Base-by-base conservation (phyloP, 1,140 invertebrate genomes). In the Micrasema minimum region DNA sequence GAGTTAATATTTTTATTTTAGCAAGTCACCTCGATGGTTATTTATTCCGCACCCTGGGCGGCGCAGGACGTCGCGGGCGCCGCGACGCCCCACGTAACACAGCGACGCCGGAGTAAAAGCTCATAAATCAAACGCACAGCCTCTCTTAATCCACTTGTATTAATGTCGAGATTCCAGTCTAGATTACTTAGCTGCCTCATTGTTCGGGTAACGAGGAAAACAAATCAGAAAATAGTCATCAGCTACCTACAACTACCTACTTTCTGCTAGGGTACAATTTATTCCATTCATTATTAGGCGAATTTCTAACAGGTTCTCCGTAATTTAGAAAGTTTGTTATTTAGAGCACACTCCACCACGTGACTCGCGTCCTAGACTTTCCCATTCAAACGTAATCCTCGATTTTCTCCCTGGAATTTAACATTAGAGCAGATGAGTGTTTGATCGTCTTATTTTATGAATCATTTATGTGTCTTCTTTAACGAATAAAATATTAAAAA, bases 111-210 rank as follows among this genome's bases (percentile, higher is more conserved):
- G 10, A 45, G 66, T 53, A 61, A 51, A 67, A 55, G 11, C 35
- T 38, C 71, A 72, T 72, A 68, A 72, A 72, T 72, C 71, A 72
- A 64, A 72, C 66, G 67, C 71, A 69, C 71, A 61, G 57, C 51
- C 66, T 43, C 46, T 50, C 45, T 67, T 72, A 69, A 72, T 72
- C 71, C 71, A 69, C 71, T 72, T 62, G 71, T 62, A 72, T 72
- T 72, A 72, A 72, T 68, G 64, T 72, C 41, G 59, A 64, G 59
- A 64, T 59, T 38, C 43, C 41, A 45, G 31, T 61, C 35, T 10
- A 64, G 59, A 64, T 64, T 64, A 64, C 59, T 64, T 46, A 31
- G 59, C 12, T 12, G 16, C 9, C 43, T 64, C 23, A 31, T 64
- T 46, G 38, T 23, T 20, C 10, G 55, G 16, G 4, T 26, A 46